Evolutionary conservation across 2,888 invertebrate species (phyloP).

Genomic region (Tenthredo notha): DNA sequence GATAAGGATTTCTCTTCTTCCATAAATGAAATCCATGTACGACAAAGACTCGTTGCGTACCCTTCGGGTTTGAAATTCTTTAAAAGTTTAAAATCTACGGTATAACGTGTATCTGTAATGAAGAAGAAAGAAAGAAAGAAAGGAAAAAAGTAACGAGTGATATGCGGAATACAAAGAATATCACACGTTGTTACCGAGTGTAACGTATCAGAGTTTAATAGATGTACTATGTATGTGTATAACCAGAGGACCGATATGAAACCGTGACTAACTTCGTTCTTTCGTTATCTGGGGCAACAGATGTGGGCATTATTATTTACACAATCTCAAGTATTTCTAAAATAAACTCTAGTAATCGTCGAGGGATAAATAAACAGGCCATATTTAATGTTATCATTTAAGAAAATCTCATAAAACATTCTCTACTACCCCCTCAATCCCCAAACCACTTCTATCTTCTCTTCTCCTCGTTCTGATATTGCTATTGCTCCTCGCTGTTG

Average conservation of each 20-base stretch:
- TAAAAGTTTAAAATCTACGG: not conserved
- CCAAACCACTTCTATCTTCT: slow-evolving; percentile 53
- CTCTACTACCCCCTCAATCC: slow-evolving; percentile 8
- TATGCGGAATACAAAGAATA: slow-evolving; percentile 3
- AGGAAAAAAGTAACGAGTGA: not conserved
- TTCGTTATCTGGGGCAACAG: slow-evolving; percentile 70
- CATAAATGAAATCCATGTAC: not conserved
- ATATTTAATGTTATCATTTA: slow-evolving; percentile 64
- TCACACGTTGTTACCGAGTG: not conserved
- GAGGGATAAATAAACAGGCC: slow-evolving; percentile 61
- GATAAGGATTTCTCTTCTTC: slow-evolving; percentile 17
- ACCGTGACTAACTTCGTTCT: slow-evolving; percentile 35
- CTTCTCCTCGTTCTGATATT: slow-evolving; percentile 51
- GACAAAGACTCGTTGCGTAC: not conserved
- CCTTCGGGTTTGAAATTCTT: not conserved
- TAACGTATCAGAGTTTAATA: not conserved
- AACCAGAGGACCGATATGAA: not conserved
- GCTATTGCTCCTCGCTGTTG: not conserved
- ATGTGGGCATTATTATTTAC: slow-evolving; percentile 64
- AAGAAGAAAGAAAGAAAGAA: not conserved
- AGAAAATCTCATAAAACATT: slow-evolving; percentile 61
- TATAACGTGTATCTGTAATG: not conserved
- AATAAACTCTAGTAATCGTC: slow-evolving; percentile 58
- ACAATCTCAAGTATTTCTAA: slow-evolving; percentile 62
- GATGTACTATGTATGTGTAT: not conserved